Evolutionary conservation across 2,888 invertebrate species (phyloP), one percentile per base, ranked within the genome.

Genomic region (Choristoneura rosaceana): DNA sequence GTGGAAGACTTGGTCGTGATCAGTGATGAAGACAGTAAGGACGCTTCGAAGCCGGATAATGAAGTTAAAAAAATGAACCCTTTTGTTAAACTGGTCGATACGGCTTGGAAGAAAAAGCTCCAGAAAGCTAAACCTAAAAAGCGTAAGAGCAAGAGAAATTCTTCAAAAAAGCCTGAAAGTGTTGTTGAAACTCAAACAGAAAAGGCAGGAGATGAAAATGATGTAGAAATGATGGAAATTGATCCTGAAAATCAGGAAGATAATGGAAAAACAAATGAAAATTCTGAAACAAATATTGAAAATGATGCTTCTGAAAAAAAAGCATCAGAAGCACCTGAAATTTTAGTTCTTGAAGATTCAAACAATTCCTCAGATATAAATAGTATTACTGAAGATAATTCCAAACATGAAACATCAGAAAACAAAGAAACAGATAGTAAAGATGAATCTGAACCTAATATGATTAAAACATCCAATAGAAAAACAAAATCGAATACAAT

Each of bases 21-120:
- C 52, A 93, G 90, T 80, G 94, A 94, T 71, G 93, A 93, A 69
- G 93, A 93, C 10, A 85, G 86, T 73, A 87, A 85, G 78, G 86
- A 83, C 68, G 78, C 69, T 66, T 71, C 79, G 64, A 81, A 78
- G 66, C 69, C 74, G 15, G 75, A 79, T 71, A 83, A 84, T 60
- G 78, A 77, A 12, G 82, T 80, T 1, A 90, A 87, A 75, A 62
- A 77, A 25, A 75, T 87, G 3, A 93, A 94, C 81, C 94, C 94
- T 9, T 91, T 85, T 25, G 91, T 93, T 1, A 92, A 91, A 76
- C 78, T 94, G 69, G 92, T 94, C 4, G 90, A 93, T 76, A 84
- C 82, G 8, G 94, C 90, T 8, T 81, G 86, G 78, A 93, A 94
- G 75, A 93, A 93, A 78, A 94, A 93, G 74, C 79, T 87, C 14